Percentiles rank a stretch among this genome's conserved stretches.
phyloP scores from a whole-genome alignment of 2,113 vertebrate genomes.

The Tetraodon nigroviridis region DNA sequence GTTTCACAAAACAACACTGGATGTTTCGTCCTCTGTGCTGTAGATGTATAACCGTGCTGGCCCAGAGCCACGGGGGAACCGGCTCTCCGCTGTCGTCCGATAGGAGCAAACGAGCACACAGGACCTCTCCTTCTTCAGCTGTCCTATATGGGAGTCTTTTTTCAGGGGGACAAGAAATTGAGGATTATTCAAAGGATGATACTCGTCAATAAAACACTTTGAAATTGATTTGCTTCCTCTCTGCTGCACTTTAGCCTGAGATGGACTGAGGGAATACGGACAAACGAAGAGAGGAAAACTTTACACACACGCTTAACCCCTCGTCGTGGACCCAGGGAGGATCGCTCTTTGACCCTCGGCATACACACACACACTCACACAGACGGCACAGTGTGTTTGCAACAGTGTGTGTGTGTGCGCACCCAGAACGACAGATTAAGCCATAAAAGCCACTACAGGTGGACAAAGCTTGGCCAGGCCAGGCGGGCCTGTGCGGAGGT shows the following conservation, averaged over 20 bases:
- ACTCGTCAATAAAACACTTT: conserved; percentile 1
- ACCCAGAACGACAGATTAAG: conserved; percentile 54
- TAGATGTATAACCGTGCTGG: conserved; percentile 22
- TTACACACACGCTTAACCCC: conserved; percentile 14
- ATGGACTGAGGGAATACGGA: conserved; percentile 45
- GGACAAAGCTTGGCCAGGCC: conserved; percentile 60
- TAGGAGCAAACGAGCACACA: conserved; percentile 25
- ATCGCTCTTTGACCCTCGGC: conserved; percentile 10
- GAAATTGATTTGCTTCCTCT: conserved; percentile 44
- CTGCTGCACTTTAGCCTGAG: conserved; percentile 86
- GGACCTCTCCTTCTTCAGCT: conserved; percentile 11
- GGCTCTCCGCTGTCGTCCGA: conserved; percentile 27
- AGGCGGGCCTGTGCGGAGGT: conserved; percentile 65
- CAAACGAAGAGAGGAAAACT: conserved; percentile 40
- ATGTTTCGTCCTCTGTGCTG: conserved; percentile 25
- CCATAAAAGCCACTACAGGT: conserved; percentile 69
- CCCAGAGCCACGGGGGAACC: background rate
- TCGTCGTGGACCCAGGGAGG: conserved; percentile 11
- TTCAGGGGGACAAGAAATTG: conserved; percentile 1
- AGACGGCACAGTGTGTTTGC: conserved; percentile 16
- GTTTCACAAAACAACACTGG: conserved; percentile 3
- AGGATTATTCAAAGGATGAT: conserved; percentile 5
- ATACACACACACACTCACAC: conserved; percentile 19
- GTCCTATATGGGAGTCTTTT: conserved; percentile 21
- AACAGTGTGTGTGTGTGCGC: conserved; percentile 31